Conservation (phyloP, 2,888 invertebrate species). For the Halictus ligatus region DNA sequence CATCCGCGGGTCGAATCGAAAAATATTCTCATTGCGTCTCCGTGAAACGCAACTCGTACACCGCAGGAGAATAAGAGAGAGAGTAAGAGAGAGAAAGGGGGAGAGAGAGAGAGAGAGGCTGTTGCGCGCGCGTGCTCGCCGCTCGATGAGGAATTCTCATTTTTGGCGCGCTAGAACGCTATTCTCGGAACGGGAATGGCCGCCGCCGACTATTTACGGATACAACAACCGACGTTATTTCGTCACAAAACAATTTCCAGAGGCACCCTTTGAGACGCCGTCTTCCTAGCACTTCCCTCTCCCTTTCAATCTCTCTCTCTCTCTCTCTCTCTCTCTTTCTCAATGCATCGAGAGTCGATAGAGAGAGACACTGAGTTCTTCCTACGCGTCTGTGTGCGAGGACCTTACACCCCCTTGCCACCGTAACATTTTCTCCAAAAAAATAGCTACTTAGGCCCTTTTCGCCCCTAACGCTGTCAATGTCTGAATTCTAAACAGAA, state of each 20-base stretch:
- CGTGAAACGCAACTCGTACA: slow-evolving; percentile 12
- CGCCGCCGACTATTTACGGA: slow-evolving; percentile 77
- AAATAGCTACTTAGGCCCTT: no score
- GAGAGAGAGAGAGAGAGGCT: neutral
- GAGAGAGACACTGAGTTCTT: neutral
- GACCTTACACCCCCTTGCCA: neutral
- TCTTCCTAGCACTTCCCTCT: neutral
- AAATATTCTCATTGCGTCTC: slow-evolving; percentile 36
- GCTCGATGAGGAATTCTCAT: slow-evolving; percentile 73
- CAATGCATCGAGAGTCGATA: neutral
- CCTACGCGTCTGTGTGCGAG: neutral
- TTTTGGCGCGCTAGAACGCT: slow-evolving; percentile 74
- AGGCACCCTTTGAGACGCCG: slow-evolving; percentile 55
- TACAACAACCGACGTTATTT: slow-evolving; percentile 72
- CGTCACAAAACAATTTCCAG: slow-evolving; percentile 78
- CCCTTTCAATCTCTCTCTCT: neutral
- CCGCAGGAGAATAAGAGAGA: neutral
- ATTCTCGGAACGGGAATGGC: slow-evolving; percentile 76
- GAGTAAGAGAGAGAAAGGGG: neutral
- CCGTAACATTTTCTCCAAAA: neutral
- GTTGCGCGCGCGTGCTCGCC: slow-evolving; percentile 31
- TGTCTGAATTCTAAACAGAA: neutral
- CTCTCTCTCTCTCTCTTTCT: neutral
- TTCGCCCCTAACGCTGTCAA: neutral
- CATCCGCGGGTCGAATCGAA: slow-evolving; percentile 5